Base-by-base conservation (phyloP, 2,113 vertebrate species). In the Psephotus haematonotus region DNA sequence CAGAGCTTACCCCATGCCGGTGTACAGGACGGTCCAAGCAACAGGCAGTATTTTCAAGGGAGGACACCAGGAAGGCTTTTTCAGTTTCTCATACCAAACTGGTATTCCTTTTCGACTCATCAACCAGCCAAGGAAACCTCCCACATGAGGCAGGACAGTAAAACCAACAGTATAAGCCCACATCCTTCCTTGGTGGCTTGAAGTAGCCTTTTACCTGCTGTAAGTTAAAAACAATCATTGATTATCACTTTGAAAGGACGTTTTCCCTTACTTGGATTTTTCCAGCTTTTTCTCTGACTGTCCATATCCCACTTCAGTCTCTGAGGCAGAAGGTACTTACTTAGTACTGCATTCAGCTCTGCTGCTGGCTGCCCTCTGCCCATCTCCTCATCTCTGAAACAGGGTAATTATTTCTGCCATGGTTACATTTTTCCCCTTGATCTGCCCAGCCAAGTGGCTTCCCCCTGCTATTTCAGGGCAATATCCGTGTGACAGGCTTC, bases 21-120 rank as follows among this genome's bases (percentile, higher is more conserved):
- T 98, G 96, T 99, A 99, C 65, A 99, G 96, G 65, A 97, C 46
- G 1, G 98, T 98, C 98, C 99, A 99, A 39, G 97, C 98, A 11
- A 99, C 47, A 11, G 98, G 88, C 92, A 99, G 98, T 14, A 97
- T 89, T 46, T 91, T 98, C 53, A 98, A 98, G 10, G 98, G 82
- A 3, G 99, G 99, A 20, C 98, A 98, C 99, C 99, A 99, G 1
- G 98, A 97, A 3, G 98, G 98, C 44, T 98, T 99, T 29, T 98
- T 97, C 37, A 98, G 97, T 43, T 95, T 97, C 41, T 97, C 89
- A 39, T 98, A 99, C 99, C 99, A 99, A 28, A 43, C 95, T 20
- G 98, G 97, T 55, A 97, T 97, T 46, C 97, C 94, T 60, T 94
- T 98, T 9, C 97, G 69, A 24, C 97, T 98, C 24, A 99, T 49